phyloP scores from a whole-genome alignment of 30 jellyfish, hydroid and myxozoan species.

The Sanderia malayensis region DNA sequence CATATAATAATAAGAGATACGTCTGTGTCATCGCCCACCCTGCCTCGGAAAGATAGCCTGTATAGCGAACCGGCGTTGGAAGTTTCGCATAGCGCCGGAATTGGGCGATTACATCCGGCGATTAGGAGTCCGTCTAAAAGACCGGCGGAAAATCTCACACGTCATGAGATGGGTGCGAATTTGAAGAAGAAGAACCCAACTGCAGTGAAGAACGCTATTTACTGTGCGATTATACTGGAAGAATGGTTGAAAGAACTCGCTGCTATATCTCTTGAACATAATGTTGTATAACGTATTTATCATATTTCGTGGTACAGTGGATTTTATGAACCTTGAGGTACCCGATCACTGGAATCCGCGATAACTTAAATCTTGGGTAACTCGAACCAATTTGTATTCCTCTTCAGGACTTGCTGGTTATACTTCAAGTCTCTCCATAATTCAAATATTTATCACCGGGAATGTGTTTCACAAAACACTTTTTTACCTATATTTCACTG shows the following conservation, averaged over 20 bases:
- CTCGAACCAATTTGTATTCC: too few species aligned
- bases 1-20: background rate
- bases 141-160: constrained; percentile 12
- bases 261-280: constrained; percentile 90
- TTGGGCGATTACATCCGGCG: constrained; percentile 91
- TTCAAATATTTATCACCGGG: too few species aligned
- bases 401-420: too few species aligned
- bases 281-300: constrained; percentile 55
- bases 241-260: constrained; percentile 95
- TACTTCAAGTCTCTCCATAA: too few species aligned
- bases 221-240: constrained; percentile 85
- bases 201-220: constrained; percentile 75
- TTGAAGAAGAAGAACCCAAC: constrained; percentile 56
- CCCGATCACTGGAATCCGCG: too few species aligned
- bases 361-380: too few species aligned
- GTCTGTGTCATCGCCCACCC: background rate
- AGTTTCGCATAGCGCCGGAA: constrained; percentile 12
- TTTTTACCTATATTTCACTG: too few species aligned
- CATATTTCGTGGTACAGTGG: too few species aligned
- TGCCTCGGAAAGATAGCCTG: constrained; percentile 12
- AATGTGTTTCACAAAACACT: too few species aligned
- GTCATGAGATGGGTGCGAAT: constrained; percentile 8
- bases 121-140: constrained; percentile 67
- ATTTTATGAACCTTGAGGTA: too few species aligned
- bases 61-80: constrained; percentile 45